Evolutionary conservation across 1,140 invertebrate genomes (phyloP), one percentile per base, ranked within the genome.

Genomic region (Globodera ellingtonae): DNA sequence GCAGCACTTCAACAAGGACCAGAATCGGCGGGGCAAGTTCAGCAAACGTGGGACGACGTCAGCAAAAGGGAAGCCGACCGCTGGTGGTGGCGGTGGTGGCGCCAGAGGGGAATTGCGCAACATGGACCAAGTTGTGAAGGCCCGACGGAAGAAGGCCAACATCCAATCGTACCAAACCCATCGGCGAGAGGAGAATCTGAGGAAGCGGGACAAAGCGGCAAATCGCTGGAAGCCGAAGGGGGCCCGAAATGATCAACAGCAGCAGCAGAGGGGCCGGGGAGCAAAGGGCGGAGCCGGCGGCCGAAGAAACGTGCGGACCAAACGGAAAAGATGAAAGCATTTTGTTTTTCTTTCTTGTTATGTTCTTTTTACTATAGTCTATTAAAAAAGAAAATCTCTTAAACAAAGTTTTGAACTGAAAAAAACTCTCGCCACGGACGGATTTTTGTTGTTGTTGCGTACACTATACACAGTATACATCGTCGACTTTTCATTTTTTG

Each of bases 21-120:
- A 13, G 15, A 44, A 67, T 21, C 46, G 18, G 35, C 46, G 66
- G 7, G 15, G 21, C 21, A 78, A 47, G 15, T 75, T 72, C 52
- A 80, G 79, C 46, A 10, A 15, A 21, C 48, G n/a, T 44, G 52
- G n/a, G 66, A 21, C n/a, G 50, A 24, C 48, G 13, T n/a, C 44
- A 81, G 48, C 44, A 35, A 35, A 35, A 35, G 35, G 75, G 15
- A 75, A 75, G 52, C 6, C 35, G 21, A 72, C 78, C 13, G 24
- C 76, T 24, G 21, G 18, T 15, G n/a, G 18, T 13, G 50, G 47
- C 47, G 79, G 80, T 46, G 84, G 78, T 35, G 35, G 35, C 35
- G 35, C 35, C n/a, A 56, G 92, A 86, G 83, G 83, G 84, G 74
- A 73, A 56, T 79, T 84, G 21, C 85, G 84, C 73, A 77, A 80